A percentile compares a stretch with the other conserved stretches of the same genome.
Conservation (phyloP, 1,140 invertebrate species). For the Conus ventricosus region DNA sequence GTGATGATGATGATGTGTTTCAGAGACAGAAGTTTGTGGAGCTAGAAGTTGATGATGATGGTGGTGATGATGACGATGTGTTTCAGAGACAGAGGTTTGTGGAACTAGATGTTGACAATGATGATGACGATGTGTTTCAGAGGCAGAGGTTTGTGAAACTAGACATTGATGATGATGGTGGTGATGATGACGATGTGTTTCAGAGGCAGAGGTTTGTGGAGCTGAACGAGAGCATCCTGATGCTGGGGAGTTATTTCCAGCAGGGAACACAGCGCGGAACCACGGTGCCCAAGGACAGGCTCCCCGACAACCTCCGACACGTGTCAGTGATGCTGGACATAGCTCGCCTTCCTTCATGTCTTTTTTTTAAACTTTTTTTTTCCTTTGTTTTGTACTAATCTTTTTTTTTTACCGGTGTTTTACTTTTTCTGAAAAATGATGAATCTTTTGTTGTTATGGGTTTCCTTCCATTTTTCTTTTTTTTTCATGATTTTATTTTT, state of each 20-base stretch:
- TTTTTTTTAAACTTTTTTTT: neutral
- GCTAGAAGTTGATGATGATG: no score
- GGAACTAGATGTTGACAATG: no score
- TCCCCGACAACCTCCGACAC: conserved; percentile 84
- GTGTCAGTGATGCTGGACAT: conserved; percentile 79
- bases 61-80: no score
- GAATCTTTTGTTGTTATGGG: no score
- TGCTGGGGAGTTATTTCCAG: conserved; percentile 92
- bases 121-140: no score
- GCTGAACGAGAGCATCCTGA: conserved; percentile 87
- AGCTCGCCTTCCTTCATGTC: neutral
- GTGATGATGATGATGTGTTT: no score
- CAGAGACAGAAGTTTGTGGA: no score
- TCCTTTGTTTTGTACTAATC: neutral
- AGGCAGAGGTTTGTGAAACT: no score
- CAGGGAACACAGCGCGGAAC: conserved; percentile 83
- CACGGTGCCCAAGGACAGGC: conserved; percentile 78
- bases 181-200: conserved; percentile 25
- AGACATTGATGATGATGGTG: no score
- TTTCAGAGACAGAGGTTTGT: no score
- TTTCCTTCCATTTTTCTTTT: no score
- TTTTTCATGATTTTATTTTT: no score
- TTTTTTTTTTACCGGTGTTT: neutral
- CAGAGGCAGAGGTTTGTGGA: conserved; percentile 85
- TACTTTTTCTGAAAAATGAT: neutral